Base-by-base conservation (phyloP, 2,888 invertebrate species). In the Zygogramma bicolorata region DNA sequence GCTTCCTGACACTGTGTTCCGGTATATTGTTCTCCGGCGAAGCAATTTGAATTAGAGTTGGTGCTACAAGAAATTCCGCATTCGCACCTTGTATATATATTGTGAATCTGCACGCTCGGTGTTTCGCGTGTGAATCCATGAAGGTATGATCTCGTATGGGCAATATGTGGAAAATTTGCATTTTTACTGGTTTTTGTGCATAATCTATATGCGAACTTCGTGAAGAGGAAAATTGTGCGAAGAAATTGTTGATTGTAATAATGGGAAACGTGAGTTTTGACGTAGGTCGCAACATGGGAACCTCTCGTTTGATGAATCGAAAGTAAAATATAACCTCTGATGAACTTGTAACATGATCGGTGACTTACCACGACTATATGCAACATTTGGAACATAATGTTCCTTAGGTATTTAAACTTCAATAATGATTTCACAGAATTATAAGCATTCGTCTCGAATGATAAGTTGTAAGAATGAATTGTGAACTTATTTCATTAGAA, bases 141-240 rank as follows among this genome's bases (percentile, higher is more conserved):
- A 34, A 49, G 46, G 58, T 66, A 68, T 66, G 72, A 68, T 68
- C 65, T 68, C 68, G 72, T 72, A 72, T 71, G 49, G 29, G 60
- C 58, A 34, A 60, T 70, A 34, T 65, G 61, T 67, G 68, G 66
- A 71, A 75, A 75, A 75, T 75, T 70, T 68, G 67, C 73, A 71
- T 75, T 68, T 72, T 70, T 69, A 74, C 63, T 68, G 71, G 65
- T 60, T 65, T 72, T 68, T 68, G 68, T 72, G 72, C 68, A 60
- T 72, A 40, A 57, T 68, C 65, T 65, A 59, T 63, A 68, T 72
- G 72, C 42, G 72, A 72, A 68, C 57, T 61, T 60, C 63, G 58
- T 63, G 53, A 59, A 49, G 57, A 38, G 59, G 49, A 60, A 72
- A 65, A 63, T 31, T 68, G 63, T 63, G 34, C 58, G 58, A 22